Percentiles rank a stretch among this genome's conserved stretches.
Conservation (phyloP, 2,888 invertebrate species). For the Ischnus inquisitorius region DNA sequence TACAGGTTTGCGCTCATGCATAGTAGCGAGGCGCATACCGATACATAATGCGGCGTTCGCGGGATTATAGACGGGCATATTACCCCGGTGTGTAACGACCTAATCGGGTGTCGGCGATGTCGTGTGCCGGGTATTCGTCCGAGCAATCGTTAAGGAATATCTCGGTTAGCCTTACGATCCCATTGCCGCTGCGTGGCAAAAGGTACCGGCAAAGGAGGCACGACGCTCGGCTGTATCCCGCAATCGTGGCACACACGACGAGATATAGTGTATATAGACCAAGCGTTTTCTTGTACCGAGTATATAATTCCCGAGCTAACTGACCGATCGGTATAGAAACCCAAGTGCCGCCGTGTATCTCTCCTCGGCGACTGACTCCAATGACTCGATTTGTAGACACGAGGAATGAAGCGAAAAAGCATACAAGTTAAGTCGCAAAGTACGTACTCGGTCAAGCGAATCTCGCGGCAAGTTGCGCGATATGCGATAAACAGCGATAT, state of each 20-base stretch:
- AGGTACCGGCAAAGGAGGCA: slow-evolving; percentile 36
- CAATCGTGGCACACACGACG: slow-evolving; percentile 44
- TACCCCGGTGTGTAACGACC: slow-evolving; percentile 54
- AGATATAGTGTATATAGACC: slow-evolving; percentile 13
- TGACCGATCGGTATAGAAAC: slow-evolving; percentile 55
- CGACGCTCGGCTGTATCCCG: slow-evolving; percentile 47
- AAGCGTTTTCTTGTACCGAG: slow-evolving; percentile 15
- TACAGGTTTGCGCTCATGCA: not conserved
- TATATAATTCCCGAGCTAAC: slow-evolving; percentile 43
- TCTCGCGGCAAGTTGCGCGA: not conserved
- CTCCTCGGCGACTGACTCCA: slow-evolving; percentile 42
- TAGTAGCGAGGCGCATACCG: not conserved
- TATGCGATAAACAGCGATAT: not conserved
- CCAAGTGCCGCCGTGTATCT: slow-evolving; percentile 34
- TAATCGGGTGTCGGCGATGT: slow-evolving; percentile 63
- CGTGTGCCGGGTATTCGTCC: slow-evolving; percentile 53
- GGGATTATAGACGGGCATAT: slow-evolving; percentile 27
- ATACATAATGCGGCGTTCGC: slow-evolving; percentile 20
- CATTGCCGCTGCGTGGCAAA: slow-evolving; percentile 38
- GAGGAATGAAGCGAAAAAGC: slow-evolving; percentile 62
- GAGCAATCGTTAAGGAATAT: slow-evolving; percentile 63
- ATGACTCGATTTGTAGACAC: slow-evolving; percentile 63
- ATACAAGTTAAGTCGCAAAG: slow-evolving; percentile 50
- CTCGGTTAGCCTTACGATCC: slow-evolving; percentile 38
- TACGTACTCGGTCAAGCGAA: slow-evolving; percentile 9